Evolutionary conservation across 1,140 invertebrate species (phyloP).

Genomic region (Papilio glaucus): DNA sequence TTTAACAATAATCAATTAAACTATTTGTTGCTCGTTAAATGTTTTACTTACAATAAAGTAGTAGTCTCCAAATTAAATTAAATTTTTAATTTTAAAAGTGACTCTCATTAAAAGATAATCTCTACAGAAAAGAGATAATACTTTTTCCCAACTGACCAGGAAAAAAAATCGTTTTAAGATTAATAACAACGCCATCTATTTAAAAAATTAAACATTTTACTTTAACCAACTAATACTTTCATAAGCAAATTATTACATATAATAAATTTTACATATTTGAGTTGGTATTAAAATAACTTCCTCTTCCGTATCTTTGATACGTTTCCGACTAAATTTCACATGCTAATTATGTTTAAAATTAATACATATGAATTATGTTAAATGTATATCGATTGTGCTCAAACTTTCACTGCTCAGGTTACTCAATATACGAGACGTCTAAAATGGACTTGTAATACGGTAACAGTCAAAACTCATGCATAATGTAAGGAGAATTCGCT

Average conservation of each 20-base stretch:
- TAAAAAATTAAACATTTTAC: too few species aligned
- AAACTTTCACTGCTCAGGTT: slow-evolving; percentile 21
- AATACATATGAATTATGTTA: not conserved
- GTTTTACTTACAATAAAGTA: slow-evolving; percentile 14
- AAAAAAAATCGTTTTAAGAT: too few species aligned
- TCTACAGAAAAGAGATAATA: too few species aligned
- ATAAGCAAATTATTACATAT: not conserved
- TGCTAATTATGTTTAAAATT: not conserved
- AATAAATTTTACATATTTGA: not conserved
- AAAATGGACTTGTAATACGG: slow-evolving; percentile 9
- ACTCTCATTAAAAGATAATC: too few species aligned
- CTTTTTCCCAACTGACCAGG: too few species aligned
- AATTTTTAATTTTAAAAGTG: too few species aligned
- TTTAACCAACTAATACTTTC: not conserved
- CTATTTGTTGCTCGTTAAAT: slow-evolving; percentile 19
- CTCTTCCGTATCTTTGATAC: not conserved
- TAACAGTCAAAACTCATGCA: slow-evolving; percentile 26
- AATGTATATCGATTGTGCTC: not conserved
- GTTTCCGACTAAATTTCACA: not conserved
- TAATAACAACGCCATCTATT: too few species aligned
- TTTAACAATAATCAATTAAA: slow-evolving; percentile 33
- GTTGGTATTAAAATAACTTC: not conserved
- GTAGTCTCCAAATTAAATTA: too few species aligned
- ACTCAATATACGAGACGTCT: slow-evolving; percentile 23
- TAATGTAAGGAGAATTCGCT: slow-evolving; percentile 27